Percentiles rank a stretch among this genome's conserved stretches.
phyloP scores from a whole-genome alignment of 1,140 invertebrate genomes.

The Asobara japonica region DNA sequence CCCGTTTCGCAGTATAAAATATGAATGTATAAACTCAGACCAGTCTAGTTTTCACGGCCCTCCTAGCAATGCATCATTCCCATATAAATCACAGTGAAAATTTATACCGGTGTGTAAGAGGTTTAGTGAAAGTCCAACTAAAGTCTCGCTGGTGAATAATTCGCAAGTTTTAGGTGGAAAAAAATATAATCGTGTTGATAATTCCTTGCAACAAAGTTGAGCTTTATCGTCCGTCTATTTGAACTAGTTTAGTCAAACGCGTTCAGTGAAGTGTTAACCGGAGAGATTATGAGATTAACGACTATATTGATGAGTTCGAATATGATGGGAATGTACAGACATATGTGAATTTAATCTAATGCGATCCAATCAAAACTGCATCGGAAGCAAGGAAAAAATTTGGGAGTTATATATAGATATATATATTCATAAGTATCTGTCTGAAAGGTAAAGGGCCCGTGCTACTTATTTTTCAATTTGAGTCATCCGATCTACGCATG shows the following conservation, averaged over 20 bases:
- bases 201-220: background rate
- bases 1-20: conserved; percentile 28
- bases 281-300: no score
- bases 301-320: no score
- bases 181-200: background rate
- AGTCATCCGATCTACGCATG: conserved; percentile 24
- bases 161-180: background rate
- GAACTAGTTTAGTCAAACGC: background rate
- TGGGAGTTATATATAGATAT: no score
- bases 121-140: conserved; percentile 19
- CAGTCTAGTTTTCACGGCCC: conserved; percentile 4
- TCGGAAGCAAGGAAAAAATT: no score
- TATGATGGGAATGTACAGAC: no score
- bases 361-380: no score
- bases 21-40: conserved; percentile 26
- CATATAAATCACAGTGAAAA: conserved; percentile 27
- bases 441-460: no score
- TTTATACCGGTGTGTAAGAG: conserved; percentile 17
- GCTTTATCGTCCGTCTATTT: background rate
- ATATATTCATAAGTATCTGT: no score
- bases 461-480: conserved; percentile 62
- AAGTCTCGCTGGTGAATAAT: background rate
- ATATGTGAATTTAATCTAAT: no score
- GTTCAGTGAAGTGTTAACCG: no score
- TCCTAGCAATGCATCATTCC: conserved; percentile 16